A percentile compares a stretch with the other conserved stretches of the same genome.
These are phyloP conservation scores for Atta colombica DNA, from an alignment of 1,140 invertebrate genomes.

Conservation along the genomic window DNA sequence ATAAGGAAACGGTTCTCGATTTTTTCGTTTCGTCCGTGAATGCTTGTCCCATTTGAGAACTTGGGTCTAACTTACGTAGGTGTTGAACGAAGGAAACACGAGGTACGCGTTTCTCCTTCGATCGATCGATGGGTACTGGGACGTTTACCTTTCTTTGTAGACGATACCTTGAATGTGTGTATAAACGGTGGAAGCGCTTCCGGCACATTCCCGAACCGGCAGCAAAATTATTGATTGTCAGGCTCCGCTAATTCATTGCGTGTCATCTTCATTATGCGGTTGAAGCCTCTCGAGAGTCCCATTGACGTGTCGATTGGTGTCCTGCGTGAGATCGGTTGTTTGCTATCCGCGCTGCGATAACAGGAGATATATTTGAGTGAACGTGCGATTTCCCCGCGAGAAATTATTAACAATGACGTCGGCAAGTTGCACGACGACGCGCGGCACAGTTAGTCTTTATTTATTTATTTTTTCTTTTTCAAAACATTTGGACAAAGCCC, in stretches of 20 bases:
- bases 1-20: slow-evolving; percentile 65
- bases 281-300: slow-evolving; percentile 11
- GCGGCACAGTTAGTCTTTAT: neutral
- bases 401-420: slow-evolving; percentile 63
- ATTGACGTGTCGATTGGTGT: slow-evolving; percentile 53
- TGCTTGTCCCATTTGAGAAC: slow-evolving; percentile 64
- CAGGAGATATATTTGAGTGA: slow-evolving; percentile 44
- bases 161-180: slow-evolving; percentile 26
- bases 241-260: slow-evolving; percentile 63
- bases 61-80: slow-evolving; percentile 60
- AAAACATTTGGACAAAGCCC: slow-evolving; percentile 57
- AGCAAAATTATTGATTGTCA: slow-evolving; percentile 52
- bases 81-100: slow-evolving; percentile 42
- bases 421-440: slow-evolving; percentile 43
- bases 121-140: slow-evolving; percentile 61
- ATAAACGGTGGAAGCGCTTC: slow-evolving; percentile 45
- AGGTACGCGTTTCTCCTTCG: slow-evolving; percentile 53
- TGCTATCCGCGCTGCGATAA: slow-evolving; percentile 53
- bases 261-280: slow-evolving; percentile 38
- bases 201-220: slow-evolving; percentile 57
- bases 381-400: slow-evolving; percentile 52
- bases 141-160: slow-evolving; percentile 32
- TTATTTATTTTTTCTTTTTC: neutral
- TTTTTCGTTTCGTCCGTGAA: slow-evolving; percentile 33
- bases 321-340: slow-evolving; percentile 39